Base-by-base conservation (phyloP, 2,113 vertebrate genomes). In the Balaenoptera acutorostrata region DNA sequence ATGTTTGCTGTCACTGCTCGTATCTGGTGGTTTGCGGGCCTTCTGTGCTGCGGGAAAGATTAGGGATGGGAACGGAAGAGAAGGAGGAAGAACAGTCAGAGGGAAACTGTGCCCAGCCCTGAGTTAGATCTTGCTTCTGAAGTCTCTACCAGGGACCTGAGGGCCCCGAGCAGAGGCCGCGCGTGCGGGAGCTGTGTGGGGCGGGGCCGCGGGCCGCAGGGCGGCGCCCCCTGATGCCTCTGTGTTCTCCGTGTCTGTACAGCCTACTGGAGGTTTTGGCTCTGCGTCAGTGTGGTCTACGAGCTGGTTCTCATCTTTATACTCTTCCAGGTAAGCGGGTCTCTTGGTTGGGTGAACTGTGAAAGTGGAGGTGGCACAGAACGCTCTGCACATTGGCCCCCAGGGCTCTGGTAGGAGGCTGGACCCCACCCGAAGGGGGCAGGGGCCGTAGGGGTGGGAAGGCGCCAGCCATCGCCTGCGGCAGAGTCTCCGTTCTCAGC, bases 251-350 rank as follows among this genome's bases (percentile, higher is more conserved):
- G 39, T 94, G 36, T 98, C 95, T 63, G 91, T 96, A 17, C 81
- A 99, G 99, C 99, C 6, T 99, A 99, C 98, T 99, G 99, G 99
- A 98, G 99, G 77, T 99, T 99, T 97, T 99, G 99, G 99, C 99
- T 99, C 2, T 99, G 99, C 93, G 99, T 99, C 95, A 99, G 99
- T 0, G 99, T 99, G 49, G 99, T 99, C 68, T 99, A 99, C 15
- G 99, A 99, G 96, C 99, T 99, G 59, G 99, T 99, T 97, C 99
- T 99, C 98, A 99, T 99, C 99, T 99, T 99, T 97, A 99, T 99
- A 96, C 99, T 99, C 49, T 99, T 99, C 96, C 99, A 99, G 99
- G 99, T 99, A 90, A 98, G 99, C 89, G 0, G 13, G 18, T 90
- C 41, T 77, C 81, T 36, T 14, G 13, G 59, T 13, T 6, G 27